A percentile compares a stretch with the other conserved stretches of the same genome.
These are phyloP conservation scores for Psammodynastes pulverulentus DNA, from an alignment of 2,113 vertebrate species.

Conservation along the genomic window DNA sequence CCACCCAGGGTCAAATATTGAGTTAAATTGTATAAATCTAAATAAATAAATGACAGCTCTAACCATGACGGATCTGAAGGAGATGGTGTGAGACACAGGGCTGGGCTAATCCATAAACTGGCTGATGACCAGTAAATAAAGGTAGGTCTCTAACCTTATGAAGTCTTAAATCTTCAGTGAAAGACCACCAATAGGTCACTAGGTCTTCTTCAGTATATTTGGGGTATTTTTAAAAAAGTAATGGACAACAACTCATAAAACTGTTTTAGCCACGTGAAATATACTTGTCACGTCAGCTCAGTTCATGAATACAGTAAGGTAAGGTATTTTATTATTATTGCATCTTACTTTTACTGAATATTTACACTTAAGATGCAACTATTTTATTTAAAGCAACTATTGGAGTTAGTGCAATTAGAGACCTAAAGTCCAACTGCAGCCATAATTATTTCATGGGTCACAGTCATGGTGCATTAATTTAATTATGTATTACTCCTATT, in stretches of 20 bases:
- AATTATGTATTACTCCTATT: not conserved
- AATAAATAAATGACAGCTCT: not conserved
- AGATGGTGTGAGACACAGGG: too few relatives aligned
- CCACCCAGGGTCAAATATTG: not conserved
- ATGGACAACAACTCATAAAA: slow-evolving; percentile 8
- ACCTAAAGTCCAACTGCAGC: slow-evolving; percentile 1
- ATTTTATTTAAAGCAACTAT: slow-evolving; percentile 4
- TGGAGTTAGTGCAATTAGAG: slow-evolving; percentile 7
- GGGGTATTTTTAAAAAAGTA: slow-evolving; percentile 8
- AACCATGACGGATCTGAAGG: too few relatives aligned
- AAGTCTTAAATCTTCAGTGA: not conserved
- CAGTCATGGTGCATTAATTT: not conserved
- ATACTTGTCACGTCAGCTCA: not conserved
- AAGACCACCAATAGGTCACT: not conserved
- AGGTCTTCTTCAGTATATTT: not conserved
- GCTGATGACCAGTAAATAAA: not conserved
- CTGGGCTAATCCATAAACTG: too few relatives aligned
- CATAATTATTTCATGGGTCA: slow-evolving; percentile 12
- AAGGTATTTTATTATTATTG: not conserved
- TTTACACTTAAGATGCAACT: not conserved
- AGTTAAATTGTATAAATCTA: not conserved
- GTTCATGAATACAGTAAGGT: not conserved
- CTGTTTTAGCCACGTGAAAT: not conserved
- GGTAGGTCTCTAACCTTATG: not conserved
- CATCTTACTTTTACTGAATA: not conserved